Percentiles rank a stretch among this genome's conserved stretches.
Conservation (phyloP, 2,113 vertebrate genomes). For the Ageneiosus marmoratus region DNA sequence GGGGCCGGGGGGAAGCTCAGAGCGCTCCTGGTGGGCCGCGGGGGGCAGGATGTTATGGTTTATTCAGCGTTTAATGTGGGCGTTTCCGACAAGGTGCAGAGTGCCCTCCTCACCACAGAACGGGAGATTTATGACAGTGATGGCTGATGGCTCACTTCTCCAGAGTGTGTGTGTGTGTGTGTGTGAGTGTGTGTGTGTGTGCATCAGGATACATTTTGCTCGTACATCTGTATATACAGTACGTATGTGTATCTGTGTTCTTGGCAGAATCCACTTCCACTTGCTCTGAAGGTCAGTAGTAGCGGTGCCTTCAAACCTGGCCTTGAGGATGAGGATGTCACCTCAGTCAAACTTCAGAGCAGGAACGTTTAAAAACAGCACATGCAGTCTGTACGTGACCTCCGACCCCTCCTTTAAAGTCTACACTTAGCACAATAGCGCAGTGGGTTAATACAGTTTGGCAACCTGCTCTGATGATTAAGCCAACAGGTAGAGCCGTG, state of each 20-base stretch:
- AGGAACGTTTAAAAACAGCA: constrained; percentile 16
- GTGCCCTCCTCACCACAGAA: constrained; percentile 78
- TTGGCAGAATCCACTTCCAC: constrained; percentile 29
- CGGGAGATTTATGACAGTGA: constrained; percentile 78
- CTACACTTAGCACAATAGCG: constrained; percentile 8
- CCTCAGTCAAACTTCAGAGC: constrained; percentile 32
- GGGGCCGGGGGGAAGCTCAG: constrained; percentile 18
- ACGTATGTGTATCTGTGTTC: constrained; percentile 10
- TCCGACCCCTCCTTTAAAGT: constrained; percentile 30
- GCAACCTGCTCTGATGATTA: constrained; percentile 23
- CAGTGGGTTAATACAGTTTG: constrained; percentile 46
- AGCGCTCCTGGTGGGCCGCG: constrained; percentile 58
- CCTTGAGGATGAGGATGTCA: constrained; percentile 52
- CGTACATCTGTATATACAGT: constrained; percentile 26
- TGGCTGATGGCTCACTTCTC: constrained; percentile 78
- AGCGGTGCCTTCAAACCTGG: constrained; percentile 41
- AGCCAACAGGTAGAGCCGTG: constrained; percentile 56
- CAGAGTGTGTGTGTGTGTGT: constrained; percentile 56
- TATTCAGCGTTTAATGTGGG: constrained; percentile 81
- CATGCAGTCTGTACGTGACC: constrained; percentile 9
- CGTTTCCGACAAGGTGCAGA: constrained; percentile 81
- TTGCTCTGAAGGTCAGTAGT: constrained; percentile 25
- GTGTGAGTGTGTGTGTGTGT: constrained; percentile 3
- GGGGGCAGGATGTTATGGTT: constrained; percentile 88
- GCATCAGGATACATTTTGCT: background rate